Evolutionary conservation across 2,113 vertebrate species (phyloP).

Genomic region (Sylvilagus bachmani): DNA sequence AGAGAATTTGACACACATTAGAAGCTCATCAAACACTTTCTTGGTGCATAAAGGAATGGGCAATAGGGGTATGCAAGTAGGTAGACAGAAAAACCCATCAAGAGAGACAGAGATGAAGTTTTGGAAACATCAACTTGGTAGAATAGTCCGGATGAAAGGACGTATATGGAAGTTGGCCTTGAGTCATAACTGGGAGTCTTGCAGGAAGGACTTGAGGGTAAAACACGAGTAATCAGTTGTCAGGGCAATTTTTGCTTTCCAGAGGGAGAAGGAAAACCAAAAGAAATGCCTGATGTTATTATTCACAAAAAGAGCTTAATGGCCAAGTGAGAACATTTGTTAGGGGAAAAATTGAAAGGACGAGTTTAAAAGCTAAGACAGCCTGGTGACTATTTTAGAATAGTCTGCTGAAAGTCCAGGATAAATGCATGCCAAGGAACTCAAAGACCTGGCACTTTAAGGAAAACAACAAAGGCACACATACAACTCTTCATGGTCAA

Average conservation of each 20-base stretch:
- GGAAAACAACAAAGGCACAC: constrained; percentile 78
- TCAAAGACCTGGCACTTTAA: constrained; percentile 77
- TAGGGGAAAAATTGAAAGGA: constrained; percentile 76
- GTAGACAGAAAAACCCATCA: neutral
- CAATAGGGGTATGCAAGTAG: neutral
- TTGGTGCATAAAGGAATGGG: neutral
- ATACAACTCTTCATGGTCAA: constrained; percentile 83
- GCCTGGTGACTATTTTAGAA: constrained; percentile 78
- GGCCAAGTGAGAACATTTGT: constrained; percentile 81
- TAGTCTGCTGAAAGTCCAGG: constrained; percentile 72
- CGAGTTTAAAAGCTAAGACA: constrained; percentile 83
- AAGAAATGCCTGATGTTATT: constrained; percentile 76
- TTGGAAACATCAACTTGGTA: constrained; percentile 32
- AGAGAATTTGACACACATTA: neutral
- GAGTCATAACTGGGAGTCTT: neutral
- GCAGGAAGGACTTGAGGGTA: constrained; percentile 20
- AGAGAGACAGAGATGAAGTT: constrained; percentile 9
- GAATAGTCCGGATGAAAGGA: constrained; percentile 8
- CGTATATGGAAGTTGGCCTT: constrained; percentile 35
- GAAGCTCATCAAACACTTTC: neutral
- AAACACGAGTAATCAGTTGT: constrained; percentile 59
- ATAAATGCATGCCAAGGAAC: constrained; percentile 77
- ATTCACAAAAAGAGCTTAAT: constrained; percentile 78
- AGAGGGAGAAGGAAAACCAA: constrained; percentile 68
- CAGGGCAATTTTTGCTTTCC: constrained; percentile 74